Percentiles rank a stretch among this genome's conserved stretches.
phyloP scores from a whole-genome alignment of 1,140 invertebrate species.

The Chymomyza costata region DNA sequence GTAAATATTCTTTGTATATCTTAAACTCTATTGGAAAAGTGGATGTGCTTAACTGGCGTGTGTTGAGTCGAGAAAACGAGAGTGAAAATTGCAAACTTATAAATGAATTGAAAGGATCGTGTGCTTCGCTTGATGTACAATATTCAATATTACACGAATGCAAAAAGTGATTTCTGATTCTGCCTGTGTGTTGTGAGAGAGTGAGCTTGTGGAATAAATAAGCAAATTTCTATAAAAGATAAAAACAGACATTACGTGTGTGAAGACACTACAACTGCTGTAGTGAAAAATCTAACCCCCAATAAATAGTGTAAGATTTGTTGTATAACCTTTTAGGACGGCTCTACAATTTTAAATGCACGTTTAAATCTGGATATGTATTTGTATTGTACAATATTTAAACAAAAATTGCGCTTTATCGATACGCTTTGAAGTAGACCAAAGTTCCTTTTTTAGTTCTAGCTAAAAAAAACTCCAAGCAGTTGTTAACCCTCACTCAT shows the following conservation, averaged over 20 bases:
- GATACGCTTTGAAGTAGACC: no score
- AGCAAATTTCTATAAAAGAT: slow-evolving; percentile 44
- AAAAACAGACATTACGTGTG: slow-evolving; percentile 59
- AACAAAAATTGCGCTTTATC: no score
- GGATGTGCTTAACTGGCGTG: slow-evolving; percentile 53
- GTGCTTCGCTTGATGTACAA: no score
- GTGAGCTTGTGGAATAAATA: slow-evolving; percentile 43
- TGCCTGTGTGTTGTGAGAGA: slow-evolving; percentile 69
- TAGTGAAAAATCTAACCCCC: slow-evolving; percentile 48
- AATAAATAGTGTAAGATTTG: slow-evolving; percentile 66
- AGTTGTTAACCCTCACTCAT: no score
- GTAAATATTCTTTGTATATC: slow-evolving; percentile 64
- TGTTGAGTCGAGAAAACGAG: slow-evolving; percentile 57
- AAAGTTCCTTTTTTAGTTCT: no score
- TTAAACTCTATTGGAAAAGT: slow-evolving; percentile 62
- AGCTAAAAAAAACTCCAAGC: no score
- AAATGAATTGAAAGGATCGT: neutral
- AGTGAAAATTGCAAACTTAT: slow-evolving; percentile 28
- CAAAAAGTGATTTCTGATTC: slow-evolving; percentile 54
- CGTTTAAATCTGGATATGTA: no score
- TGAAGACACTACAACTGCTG: slow-evolving; percentile 54
- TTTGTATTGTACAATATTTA: no score
- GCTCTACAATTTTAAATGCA: neutral
- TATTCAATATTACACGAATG: no score
- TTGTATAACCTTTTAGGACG: slow-evolving; percentile 62